Evolutionary conservation across 2,113 vertebrate genomes (phyloP).

Genomic region (Uria aalge): DNA sequence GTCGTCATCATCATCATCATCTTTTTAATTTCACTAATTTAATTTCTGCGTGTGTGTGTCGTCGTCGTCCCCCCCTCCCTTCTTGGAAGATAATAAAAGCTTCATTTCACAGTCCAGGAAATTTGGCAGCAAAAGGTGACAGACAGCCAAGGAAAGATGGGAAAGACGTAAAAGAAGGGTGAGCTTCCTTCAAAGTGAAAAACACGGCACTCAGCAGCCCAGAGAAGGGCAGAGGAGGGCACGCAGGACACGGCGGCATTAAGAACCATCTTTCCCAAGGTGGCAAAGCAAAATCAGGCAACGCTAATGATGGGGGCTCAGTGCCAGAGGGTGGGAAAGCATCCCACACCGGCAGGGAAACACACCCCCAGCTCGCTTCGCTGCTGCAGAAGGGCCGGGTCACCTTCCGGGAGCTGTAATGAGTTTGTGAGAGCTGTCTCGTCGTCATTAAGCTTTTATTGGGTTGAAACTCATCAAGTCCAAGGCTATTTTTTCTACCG

Average conservation of each 20-base stretch:
- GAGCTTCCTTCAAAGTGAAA: not conserved
- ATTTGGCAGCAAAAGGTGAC: constrained; percentile 38
- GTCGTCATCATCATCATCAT: constrained; percentile 38
- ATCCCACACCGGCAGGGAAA: not conserved
- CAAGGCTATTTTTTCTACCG: not conserved
- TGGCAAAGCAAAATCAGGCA: not conserved
- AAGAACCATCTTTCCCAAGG: not conserved
- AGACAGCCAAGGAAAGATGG: constrained; percentile 43
- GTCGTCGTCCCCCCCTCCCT: not conserved
- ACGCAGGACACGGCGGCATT: not conserved
- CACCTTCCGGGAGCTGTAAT: not conserved
- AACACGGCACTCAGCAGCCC: not conserved
- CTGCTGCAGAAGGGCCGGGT: not conserved
- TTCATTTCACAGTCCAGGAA: constrained; percentile 64
- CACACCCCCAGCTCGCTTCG: not conserved
- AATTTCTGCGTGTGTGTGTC: not conserved
- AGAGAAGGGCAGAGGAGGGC: not conserved
- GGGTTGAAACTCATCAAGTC: not conserved
- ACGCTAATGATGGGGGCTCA: not conserved
- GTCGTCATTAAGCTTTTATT: not conserved
- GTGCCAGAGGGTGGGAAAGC: constrained; percentile 1
- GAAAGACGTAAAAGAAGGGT: not conserved
- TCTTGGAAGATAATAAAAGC: constrained; percentile 66
- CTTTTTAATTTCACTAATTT: constrained; percentile 67
- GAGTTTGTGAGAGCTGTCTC: not conserved